Base-by-base conservation (phyloP, 2,797 vertebrate genomes). In the Diplodus puntazzo region DNA sequence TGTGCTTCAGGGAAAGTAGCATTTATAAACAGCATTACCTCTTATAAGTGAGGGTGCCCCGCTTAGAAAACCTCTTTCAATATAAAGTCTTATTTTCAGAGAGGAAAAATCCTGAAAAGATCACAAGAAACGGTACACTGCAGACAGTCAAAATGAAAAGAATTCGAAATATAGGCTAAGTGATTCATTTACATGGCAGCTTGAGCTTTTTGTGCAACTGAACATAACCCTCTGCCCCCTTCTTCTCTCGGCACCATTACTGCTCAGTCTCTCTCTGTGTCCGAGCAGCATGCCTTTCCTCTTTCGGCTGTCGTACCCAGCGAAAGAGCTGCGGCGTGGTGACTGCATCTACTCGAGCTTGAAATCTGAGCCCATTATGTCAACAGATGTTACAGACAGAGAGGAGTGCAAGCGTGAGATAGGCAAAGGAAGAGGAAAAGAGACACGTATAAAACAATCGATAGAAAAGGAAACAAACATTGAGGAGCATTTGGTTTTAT, bases 361-460 rank as follows among this genome's bases (percentile, higher is more conserved):
- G 91, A 94, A 94, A 94, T 94, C 83, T 93, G 92, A 93, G 89
- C 89, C 92, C 92, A 94, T 94, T 94, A 91, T 94, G 93, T 94
- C 94, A 94, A 88, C 92, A 88, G 89, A 88, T 85, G 90, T 95
- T 94, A 95, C 62, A 62, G 79, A 77, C 78, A 83, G 79, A 75
- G 75, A 88, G 85, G 83, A 91, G 86, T 30, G 74, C 81, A 82
- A 85, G 91, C 78, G 46, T 85, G 80, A 85, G 79, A 58, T 43
- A 23, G 67, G 73, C 43, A 71, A 72, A 49, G 20, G 25, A 57
- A 73, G 54, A 84, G 21, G 42, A 70, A 64, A 21, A 63, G 25
- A 75, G 20, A 77, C 34, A 65, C 50, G 20, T 71, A 81, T 53
- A 62, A 73, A 77, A 73, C 20, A 70, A 66, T 46, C 39, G 5